A percentile compares a stretch with the other conserved stretches of the same genome.
phyloP scores from a whole-genome alignment of 64 coral and sea anemone species.

The Platygyra sinensis region DNA sequence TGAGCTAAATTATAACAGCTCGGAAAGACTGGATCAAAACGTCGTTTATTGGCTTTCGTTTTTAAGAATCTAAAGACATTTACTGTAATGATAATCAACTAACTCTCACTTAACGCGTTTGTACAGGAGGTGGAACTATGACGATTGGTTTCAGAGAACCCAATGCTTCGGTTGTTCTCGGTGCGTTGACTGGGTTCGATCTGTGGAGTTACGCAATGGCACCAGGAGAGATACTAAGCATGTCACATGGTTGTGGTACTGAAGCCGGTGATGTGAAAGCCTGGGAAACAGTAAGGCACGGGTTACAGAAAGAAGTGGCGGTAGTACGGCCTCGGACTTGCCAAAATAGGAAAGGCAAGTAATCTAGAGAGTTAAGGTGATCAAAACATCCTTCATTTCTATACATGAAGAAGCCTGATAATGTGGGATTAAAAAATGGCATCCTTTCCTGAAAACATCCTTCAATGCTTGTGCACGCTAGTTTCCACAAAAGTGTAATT shows the following conservation, averaged over 20 bases:
- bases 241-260: conserved; percentile 48
- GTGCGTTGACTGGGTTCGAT: conserved; percentile 7
- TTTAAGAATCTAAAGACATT: too few species aligned
- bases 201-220: neutral
- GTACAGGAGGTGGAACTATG: neutral
- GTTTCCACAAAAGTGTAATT: too few species aligned
- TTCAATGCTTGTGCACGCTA: too few species aligned
- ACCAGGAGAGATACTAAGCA: conserved; percentile 44
- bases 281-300: conserved; percentile 23
- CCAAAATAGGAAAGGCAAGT: neutral
- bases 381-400: neutral
- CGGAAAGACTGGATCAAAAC: too few species aligned
- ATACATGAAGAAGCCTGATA: too few species aligned
- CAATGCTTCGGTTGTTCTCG: neutral
- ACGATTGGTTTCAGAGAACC: neutral
- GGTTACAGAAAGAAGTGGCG: conserved; percentile 1
- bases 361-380: neutral
- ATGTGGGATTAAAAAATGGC: too few species aligned
- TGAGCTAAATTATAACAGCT: too few species aligned
- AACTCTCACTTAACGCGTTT: too few species aligned
- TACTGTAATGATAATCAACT: too few species aligned
- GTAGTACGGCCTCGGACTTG: neutral
- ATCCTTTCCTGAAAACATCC: too few species aligned
- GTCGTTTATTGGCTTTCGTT: too few species aligned
- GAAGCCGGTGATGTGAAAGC: conserved; percentile 16